Percentiles rank a stretch among this genome's conserved stretches.
phyloP scores from a whole-genome alignment of 2,888 invertebrate genomes.

The Azorinus chamasolen region DNA sequence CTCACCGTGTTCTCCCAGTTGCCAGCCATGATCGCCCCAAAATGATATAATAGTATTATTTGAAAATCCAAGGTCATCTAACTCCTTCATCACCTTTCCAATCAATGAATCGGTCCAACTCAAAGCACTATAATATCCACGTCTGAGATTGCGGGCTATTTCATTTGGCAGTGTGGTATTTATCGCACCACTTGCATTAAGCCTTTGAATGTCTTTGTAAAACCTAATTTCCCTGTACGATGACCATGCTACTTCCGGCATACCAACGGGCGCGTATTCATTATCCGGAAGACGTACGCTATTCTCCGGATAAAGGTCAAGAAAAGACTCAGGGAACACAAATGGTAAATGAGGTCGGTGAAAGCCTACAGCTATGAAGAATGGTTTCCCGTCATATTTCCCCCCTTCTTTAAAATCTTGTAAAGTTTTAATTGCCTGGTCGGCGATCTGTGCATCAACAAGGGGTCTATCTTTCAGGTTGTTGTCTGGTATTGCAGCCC shows the following conservation, averaged over 20 bases:
- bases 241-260: slow-evolving; percentile 75
- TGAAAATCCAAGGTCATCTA: slow-evolving; percentile 56
- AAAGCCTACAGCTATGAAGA: slow-evolving; percentile 94
- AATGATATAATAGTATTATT: slow-evolving; percentile 73
- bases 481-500: slow-evolving; percentile 60
- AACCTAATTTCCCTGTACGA: slow-evolving; percentile 62
- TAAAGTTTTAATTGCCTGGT: slow-evolving; percentile 90
- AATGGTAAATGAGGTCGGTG: slow-evolving; percentile 97
- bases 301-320: slow-evolving; percentile 88
- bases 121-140: slow-evolving; percentile 70
- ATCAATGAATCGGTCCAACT: slow-evolving; percentile 65
- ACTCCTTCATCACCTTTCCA: slow-evolving; percentile 61
- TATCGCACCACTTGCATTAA: slow-evolving; percentile 66
- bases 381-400: slow-evolving; percentile 87
- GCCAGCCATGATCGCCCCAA: slow-evolving; percentile 76
- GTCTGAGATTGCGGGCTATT: slow-evolving; percentile 53
- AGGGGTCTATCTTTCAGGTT: slow-evolving; percentile 88
- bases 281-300: slow-evolving; percentile 67
- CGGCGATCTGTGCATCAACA: slow-evolving; percentile 92
- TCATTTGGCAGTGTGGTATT: slow-evolving; percentile 73
- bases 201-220: slow-evolving; percentile 62
- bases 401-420: slow-evolving; percentile 70
- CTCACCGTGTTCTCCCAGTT: slow-evolving; percentile 76
- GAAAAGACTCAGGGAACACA: slow-evolving; percentile 92
- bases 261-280: slow-evolving; percentile 67